Evolutionary conservation across 2,113 vertebrate genomes (phyloP).

Genomic region (Albula glossodonta): DNA sequence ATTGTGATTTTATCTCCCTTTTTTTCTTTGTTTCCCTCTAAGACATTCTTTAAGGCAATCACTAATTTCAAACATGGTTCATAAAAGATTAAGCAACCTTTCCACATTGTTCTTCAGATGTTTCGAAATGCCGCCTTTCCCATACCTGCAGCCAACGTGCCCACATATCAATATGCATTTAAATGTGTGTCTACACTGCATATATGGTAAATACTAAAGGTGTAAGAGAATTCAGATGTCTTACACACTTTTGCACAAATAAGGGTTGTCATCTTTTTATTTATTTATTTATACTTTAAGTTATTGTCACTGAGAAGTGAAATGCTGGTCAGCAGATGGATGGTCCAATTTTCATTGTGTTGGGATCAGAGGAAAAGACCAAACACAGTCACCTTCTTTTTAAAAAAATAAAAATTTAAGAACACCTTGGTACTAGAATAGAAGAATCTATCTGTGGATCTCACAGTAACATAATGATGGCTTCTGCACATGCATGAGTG

Average conservation of each 20-base stretch:
- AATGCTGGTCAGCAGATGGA: background rate
- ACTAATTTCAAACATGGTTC: slow-evolving; percentile 64
- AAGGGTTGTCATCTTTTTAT: background rate
- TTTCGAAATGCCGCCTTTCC: slow-evolving; percentile 44
- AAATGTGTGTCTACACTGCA: slow-evolving; percentile 1
- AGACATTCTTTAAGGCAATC: slow-evolving; percentile 67
- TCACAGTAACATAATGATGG: background rate
- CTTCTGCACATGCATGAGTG: background rate
- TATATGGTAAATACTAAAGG: background rate
- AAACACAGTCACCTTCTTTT: too few species aligned
- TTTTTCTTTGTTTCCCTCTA: slow-evolving; percentile 46
- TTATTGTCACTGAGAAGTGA: background rate
- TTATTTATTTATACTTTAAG: background rate
- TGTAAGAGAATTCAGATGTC: background rate
- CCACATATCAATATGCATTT: slow-evolving; percentile 55
- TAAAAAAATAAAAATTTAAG: too few species aligned
- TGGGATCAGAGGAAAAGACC: background rate
- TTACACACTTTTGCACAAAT: background rate
- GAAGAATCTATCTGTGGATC: background rate
- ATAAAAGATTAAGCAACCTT: slow-evolving; percentile 73
- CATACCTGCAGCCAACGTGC: slow-evolving; percentile 64
- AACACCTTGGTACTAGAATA: background rate
- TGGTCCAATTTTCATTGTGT: background rate
- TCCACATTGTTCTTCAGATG: slow-evolving; percentile 63
- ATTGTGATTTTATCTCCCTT: slow-evolving; percentile 15